Conservation (phyloP, 2,113 vertebrate species). For the Mus spicilegus region DNA sequence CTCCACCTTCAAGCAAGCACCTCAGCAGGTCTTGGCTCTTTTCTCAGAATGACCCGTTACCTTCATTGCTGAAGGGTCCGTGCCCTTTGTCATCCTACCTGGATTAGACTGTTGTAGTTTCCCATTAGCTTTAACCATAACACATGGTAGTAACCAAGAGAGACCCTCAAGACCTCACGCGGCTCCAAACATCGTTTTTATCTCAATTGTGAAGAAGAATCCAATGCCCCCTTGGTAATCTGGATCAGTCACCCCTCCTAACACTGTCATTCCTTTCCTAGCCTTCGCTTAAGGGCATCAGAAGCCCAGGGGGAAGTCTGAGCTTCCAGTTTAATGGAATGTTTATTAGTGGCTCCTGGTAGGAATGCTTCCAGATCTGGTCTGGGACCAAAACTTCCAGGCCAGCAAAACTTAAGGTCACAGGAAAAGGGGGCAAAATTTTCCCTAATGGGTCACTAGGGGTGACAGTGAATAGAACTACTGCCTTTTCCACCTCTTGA, state of each 20-base stretch:
- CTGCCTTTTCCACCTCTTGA: background rate
- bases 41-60: background rate
- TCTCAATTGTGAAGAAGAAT: background rate
- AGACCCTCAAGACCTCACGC: background rate
- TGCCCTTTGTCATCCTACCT: background rate
- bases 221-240: background rate
- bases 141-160: background rate
- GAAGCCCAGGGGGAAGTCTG: background rate
- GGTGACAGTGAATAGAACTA: background rate
- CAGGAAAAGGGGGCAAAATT: background rate
- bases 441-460: background rate
- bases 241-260: background rate
- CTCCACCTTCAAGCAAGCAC: background rate
- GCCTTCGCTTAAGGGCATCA: background rate
- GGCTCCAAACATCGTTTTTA: background rate
- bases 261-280: background rate
- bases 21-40: background rate
- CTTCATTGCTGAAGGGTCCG: background rate
- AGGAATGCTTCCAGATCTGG: background rate
- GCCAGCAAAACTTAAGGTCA: background rate
- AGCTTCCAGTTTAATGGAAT: background rate
- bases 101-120: background rate
- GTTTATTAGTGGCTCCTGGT: background rate
- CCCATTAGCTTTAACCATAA: background rate
- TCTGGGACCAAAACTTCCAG: background rate